Conservation (phyloP, 2,797 vertebrate species). For the Tinamus major region DNA sequence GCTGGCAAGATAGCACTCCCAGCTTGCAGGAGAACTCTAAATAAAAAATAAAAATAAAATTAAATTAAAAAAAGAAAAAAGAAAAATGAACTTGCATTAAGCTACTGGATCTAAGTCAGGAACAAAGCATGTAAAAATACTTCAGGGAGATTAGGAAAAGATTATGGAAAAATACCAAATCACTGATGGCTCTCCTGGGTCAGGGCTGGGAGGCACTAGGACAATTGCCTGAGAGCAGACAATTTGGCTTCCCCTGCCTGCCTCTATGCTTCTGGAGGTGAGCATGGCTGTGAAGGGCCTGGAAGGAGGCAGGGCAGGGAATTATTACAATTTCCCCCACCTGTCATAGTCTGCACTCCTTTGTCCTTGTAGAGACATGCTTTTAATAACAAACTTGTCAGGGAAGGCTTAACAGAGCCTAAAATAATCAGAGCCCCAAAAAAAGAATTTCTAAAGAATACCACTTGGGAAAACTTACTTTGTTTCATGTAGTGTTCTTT, state of each 20-base stretch:
- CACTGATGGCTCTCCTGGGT: background rate
- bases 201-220: background rate
- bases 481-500: constrained; percentile 80
- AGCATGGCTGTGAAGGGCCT: background rate
- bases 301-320: background rate
- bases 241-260: background rate
- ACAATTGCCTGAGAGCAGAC: background rate
- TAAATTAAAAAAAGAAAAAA: no score
- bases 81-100: background rate
- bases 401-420: background rate
- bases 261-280: background rate
- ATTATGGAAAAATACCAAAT: background rate
- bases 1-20: background rate
- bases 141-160: background rate
- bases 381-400: background rate
- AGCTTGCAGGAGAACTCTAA: background rate
- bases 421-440: background rate
- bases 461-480: constrained; percentile 71
- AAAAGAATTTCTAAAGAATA: background rate
- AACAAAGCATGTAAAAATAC: background rate
- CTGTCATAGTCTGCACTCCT: background rate
- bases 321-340: background rate
- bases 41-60: no score
- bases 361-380: background rate
- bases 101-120: background rate